Evolutionary conservation across 2,888 invertebrate genomes (phyloP), one percentile per base, ranked within the genome.

Genomic region (Leuctra nigra): DNA sequence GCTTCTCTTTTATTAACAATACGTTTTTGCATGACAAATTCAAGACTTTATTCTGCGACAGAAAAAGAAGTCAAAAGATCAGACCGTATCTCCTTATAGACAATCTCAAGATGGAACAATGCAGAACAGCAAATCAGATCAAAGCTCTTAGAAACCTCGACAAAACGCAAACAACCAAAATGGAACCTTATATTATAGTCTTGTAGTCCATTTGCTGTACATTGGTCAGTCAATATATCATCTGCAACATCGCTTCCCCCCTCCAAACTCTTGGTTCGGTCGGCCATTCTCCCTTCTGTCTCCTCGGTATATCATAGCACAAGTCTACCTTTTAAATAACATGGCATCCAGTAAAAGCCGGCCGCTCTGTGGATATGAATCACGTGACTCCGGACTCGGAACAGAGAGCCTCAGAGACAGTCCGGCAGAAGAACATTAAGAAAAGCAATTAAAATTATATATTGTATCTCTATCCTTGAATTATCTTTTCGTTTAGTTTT

Each of bases 381-480:
- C 36, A 36, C 13, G 36, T 16, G 16, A 11, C 3, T 4, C n/a
- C 13, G n/a, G 4, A 36, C 16, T n/a, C 36, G 36, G 36, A 36
- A 36, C 36, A 36, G 36, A n/a, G 36, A n/a, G n/a, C n/a, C n/a
- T 18, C 20, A 41, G 18, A 20, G 20, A 11, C 29, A 11, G 11
- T 11, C 29, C 11, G 7, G 29, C 6, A 29, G 11, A 6, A 7
- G 7, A 29, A 29, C 50, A 35, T 50, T 50, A 50, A 50, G 50
- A 18, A 50, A 50, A 50, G 50, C 50, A 50, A 50, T 50, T 50
- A 50, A 50, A 50, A 50, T 50, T 50, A 50, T 50, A 33, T 50
- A 50, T 50, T 20, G 20, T 20, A 18, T 14, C 14, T 14, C 14
- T 41, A 18, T 9, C 7, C 20, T 41, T 11, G 20, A 18, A 9